Evolutionary conservation across 2,888 invertebrate species (phyloP).

Genomic region (Chloroclystis v-ata): DNA sequence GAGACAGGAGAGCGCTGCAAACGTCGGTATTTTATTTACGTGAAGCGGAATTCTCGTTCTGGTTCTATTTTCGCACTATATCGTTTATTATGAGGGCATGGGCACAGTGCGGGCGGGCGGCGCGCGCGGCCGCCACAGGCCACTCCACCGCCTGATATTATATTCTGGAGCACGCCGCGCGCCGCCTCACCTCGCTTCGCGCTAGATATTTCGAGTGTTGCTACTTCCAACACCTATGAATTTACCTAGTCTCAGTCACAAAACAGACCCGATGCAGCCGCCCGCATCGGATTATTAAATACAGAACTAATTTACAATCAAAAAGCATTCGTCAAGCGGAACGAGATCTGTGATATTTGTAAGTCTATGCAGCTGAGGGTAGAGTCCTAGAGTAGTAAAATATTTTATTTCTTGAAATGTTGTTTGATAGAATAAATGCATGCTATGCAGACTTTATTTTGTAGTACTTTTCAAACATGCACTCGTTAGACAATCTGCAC

Average conservation of each 20-base stretch:
- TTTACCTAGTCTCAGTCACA: conserved; percentile 72
- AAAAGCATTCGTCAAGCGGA: conserved; percentile 5
- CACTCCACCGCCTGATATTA: conserved; percentile 74
- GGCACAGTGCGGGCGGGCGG: conserved; percentile 46
- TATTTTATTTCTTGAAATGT: too few relatives aligned
- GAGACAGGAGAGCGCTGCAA: conserved; percentile 53
- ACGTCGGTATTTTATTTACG: conserved; percentile 70
- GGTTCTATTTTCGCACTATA: conserved; percentile 73
- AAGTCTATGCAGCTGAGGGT: too few relatives aligned
- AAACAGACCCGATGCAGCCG: conserved; percentile 64
- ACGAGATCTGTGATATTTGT: conserved; percentile 7
- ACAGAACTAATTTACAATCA: conserved; percentile 19
- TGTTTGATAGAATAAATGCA: too few relatives aligned
- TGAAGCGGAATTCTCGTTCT: conserved; percentile 58
- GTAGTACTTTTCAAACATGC: too few relatives aligned
- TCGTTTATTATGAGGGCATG: conserved; percentile 67
- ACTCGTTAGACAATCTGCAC: too few relatives aligned
- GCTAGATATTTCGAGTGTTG: conserved; percentile 77
- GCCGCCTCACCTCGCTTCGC: conserved; percentile 71
- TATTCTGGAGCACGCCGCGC: conserved; percentile 71
- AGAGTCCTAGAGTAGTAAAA: too few relatives aligned
- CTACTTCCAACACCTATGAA: conserved; percentile 69
- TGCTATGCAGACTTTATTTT: too few relatives aligned
- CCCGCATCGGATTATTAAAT: conserved; percentile 57
- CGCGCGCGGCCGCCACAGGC: conserved; percentile 48